Evolutionary conservation across 2,113 vertebrate genomes (phyloP).

Genomic region (Ornithorhynchus anatinus): DNA sequence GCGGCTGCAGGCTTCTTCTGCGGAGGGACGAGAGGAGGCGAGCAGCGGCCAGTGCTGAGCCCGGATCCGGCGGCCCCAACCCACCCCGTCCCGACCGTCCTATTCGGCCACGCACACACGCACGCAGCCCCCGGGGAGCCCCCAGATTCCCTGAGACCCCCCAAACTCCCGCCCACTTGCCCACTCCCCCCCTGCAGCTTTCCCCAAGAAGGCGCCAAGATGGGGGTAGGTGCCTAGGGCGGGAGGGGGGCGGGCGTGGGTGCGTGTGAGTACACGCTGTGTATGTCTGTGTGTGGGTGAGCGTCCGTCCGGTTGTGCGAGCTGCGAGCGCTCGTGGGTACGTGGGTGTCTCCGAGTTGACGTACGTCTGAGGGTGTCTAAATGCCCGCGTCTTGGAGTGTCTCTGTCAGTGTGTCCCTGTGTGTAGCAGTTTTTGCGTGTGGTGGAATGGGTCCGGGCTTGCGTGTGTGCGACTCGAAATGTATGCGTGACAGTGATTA

Average conservation of each 20-base stretch:
- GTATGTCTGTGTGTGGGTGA: neutral
- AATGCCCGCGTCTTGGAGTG: too few relatives aligned
- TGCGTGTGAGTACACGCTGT: neutral
- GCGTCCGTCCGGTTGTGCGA: too few relatives aligned
- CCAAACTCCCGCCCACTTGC: conserved; percentile 5
- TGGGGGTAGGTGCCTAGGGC: conserved; percentile 60
- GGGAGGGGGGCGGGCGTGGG: neutral
- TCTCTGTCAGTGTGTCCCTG: neutral
- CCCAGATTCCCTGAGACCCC: conserved; percentile 12
- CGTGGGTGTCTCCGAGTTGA: too few relatives aligned
- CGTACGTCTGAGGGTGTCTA: too few relatives aligned
- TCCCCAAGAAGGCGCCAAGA: conserved; percentile 45
- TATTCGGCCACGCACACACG: too few relatives aligned
- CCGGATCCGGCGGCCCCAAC: conserved; percentile 40
- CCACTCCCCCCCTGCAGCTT: neutral
- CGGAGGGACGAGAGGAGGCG: conserved; percentile 34
- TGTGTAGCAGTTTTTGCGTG: neutral
- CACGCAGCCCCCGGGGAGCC: conserved; percentile 33
- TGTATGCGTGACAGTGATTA: too few relatives aligned
- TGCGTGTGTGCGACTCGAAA: too few relatives aligned
- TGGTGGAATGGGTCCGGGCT: neutral
- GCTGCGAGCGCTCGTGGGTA: too few relatives aligned
- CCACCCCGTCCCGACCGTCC: too few relatives aligned
- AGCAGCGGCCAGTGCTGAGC: conserved; percentile 14
- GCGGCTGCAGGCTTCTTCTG: conserved; percentile 40